Base-by-base conservation (phyloP, 2,113 vertebrate species). In the Corythornis madagascariensis region DNA sequence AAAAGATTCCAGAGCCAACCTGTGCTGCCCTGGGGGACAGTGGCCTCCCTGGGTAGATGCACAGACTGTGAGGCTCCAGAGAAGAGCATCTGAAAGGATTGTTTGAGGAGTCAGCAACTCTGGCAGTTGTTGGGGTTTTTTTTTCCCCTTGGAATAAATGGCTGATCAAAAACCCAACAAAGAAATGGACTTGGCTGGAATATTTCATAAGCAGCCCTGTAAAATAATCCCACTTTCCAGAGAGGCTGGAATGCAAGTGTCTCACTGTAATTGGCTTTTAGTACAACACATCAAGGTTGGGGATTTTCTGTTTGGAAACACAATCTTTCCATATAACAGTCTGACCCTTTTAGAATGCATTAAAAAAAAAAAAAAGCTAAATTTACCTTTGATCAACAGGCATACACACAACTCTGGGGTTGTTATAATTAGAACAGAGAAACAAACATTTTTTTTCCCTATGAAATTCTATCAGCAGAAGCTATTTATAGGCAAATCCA, bases 71-170 rank as follows among this genome's bases (percentile, higher is more conserved):
- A 93, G 94, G 56, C 35, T 85, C 56, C 45, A 69, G 45, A 90
- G 71, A 31, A 87, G 59, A 85, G 84, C 71, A 76, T 82, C 71
- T 91, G 87, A 89, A 95, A 69, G 88, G 52, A 90, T 77, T 67
- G 73, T 40, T 16, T 35, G 64, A 92, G 74, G 61, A 83, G 45
- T 93, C 90, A 90, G 82, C 82, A 93, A 92, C 47, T 45, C 17
- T 18, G 8, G 11, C 38, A 70, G 42, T 1, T 38, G 38, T 38
- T 38, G 38, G 2, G n/a, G 18, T 55, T 88, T 47, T 71, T 69
- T 28, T 72, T 40, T 56, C 21, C 6, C 45, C 65, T 74, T 60
- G 61, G 29, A 88, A 83, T 83, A 90, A 88, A 86, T 35, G 48
- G 65, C 29, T 88, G 33, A 93, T 88, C 38, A 87, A 83, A 82